A percentile compares a stretch with the other conserved stretches of the same genome.
phyloP scores from a whole-genome alignment of 2,888 invertebrate genomes.

The Operophtera brumata region DNA sequence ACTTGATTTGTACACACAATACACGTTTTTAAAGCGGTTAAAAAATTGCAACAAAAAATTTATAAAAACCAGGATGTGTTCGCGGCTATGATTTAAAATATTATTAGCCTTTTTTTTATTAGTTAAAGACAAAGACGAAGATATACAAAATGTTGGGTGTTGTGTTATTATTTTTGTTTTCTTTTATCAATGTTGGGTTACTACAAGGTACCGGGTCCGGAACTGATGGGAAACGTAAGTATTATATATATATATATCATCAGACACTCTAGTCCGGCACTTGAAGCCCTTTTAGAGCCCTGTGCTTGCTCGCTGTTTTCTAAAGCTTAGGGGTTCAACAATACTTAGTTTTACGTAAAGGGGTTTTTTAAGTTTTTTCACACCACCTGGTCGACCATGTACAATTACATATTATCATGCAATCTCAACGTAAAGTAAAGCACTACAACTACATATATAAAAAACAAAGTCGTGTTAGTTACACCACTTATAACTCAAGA shows the following conservation, averaged over 20 bases:
- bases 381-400: too few relatives aligned
- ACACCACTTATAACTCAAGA: too few relatives aligned
- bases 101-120: neutral
- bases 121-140: neutral
- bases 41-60: neutral
- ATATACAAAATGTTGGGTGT: constrained; percentile 45
- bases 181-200: constrained; percentile 47
- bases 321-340: too few relatives aligned
- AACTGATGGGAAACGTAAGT: constrained; percentile 65
- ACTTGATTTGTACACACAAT: neutral
- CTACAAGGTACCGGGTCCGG: constrained; percentile 63
- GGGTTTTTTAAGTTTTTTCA: too few relatives aligned
- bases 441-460: too few relatives aligned
- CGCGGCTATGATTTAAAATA: neutral
- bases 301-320: neutral
- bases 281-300: too few relatives aligned
- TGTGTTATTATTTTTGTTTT: constrained; percentile 48
- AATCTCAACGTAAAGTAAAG: too few relatives aligned
- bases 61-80: neutral
- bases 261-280: too few relatives aligned
- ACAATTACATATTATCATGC: too few relatives aligned
- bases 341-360: too few relatives aligned
- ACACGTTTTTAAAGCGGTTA: neutral
- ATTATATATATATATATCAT: neutral
- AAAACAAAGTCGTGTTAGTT: too few relatives aligned